Percentiles rank a stretch among this genome's conserved stretches.
Evolutionary conservation across 2,797 vertebrate genomes (phyloP).

Genomic region (Stomatorhinus walkeri): DNA sequence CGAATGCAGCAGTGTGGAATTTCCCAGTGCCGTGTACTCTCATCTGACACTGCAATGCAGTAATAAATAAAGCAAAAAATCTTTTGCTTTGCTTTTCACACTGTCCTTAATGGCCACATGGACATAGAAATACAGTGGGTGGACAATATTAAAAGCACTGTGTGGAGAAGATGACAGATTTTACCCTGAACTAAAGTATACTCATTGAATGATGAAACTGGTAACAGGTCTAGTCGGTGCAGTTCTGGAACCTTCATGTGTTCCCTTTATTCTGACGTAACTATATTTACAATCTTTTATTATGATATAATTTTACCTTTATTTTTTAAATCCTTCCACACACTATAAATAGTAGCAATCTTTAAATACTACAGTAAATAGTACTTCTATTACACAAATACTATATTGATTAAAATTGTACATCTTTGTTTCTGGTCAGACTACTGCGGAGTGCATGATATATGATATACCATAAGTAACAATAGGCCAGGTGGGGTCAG

Average conservation of each 20-base stretch:
- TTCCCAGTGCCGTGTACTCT: background rate
- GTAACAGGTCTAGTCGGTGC: background rate
- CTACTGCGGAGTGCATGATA: background rate
- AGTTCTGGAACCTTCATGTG: background rate
- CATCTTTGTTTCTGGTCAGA: background rate
- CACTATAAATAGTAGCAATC: background rate
- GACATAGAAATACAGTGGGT: background rate
- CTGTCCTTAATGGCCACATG: background rate
- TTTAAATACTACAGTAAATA: background rate
- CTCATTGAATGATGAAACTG: background rate
- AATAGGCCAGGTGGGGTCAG: background rate
- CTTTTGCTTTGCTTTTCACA: background rate
- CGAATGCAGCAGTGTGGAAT: background rate
- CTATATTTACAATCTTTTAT: background rate
- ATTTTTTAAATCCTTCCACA: background rate
- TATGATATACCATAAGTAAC: background rate
- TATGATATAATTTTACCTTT: background rate
- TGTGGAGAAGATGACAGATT: background rate
- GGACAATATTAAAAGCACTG: background rate
- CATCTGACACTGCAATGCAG: background rate
- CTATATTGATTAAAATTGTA: background rate
- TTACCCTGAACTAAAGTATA: background rate
- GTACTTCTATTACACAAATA: background rate
- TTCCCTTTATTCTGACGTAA: background rate
- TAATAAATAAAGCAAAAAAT: background rate